Conservation (phyloP, 30 jellyfish, hydroid and myxozoan genomes). For the Aurelia sp. region DNA sequence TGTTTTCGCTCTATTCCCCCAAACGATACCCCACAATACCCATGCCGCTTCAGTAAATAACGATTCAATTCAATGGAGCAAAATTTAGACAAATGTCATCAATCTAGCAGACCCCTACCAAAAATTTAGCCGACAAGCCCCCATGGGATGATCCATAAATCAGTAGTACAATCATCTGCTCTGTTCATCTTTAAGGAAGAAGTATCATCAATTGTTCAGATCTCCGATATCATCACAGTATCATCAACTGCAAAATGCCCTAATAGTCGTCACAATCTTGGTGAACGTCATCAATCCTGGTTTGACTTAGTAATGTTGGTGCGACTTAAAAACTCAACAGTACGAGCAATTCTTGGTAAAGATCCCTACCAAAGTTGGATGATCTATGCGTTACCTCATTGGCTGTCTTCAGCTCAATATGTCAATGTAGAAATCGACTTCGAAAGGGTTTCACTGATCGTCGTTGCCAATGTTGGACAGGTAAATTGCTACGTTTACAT, state of each 20-base stretch:
- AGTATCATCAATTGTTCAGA: not conserved
- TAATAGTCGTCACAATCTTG: too few species aligned
- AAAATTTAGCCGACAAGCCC: too few species aligned
- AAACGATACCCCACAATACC: too few species aligned
- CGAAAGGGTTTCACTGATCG: not conserved
- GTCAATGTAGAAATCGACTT: slow-evolving; percentile 28
- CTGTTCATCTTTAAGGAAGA: not conserved
- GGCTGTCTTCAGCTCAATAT: slow-evolving; percentile 45
- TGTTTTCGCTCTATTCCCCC: too few species aligned
- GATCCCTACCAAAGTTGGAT: slow-evolving; percentile 36
- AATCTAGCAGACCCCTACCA: too few species aligned
- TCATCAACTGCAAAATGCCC: not conserved
- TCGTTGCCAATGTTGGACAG: slow-evolving; percentile 44
- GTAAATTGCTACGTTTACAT: slow-evolving; percentile 1
- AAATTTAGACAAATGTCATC: too few species aligned
- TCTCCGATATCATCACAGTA: not conserved
- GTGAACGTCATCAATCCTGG: slow-evolving; percentile 1
- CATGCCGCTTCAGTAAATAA: too few species aligned
- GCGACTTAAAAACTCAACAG: slow-evolving; percentile 8
- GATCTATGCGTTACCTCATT: slow-evolving; percentile 32
- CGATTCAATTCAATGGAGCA: too few species aligned
- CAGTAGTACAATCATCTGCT: too few species aligned
- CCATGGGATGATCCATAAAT: too few species aligned
- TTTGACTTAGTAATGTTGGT: slow-evolving; percentile 14
- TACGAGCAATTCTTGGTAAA: slow-evolving; percentile 5